Conservation (phyloP, 2,113 vertebrate genomes). For the Microtus richardsoni region DNA sequence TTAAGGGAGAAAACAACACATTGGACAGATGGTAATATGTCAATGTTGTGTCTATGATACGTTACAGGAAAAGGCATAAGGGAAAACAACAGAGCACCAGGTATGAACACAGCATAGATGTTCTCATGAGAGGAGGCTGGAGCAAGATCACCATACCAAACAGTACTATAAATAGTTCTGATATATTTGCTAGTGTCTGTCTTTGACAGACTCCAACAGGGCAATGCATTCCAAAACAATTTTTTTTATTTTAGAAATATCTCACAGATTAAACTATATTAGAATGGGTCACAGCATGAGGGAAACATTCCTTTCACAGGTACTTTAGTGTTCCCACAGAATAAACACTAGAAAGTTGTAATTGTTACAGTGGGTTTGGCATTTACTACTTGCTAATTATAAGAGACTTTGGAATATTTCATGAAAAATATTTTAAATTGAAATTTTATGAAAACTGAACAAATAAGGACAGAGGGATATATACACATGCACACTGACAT, state of each 20-base stretch:
- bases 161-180: background rate
- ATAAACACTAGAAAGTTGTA: background rate
- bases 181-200: background rate
- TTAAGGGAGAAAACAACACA: background rate
- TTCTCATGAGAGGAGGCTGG: background rate
- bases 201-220: background rate
- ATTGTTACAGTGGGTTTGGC: background rate
- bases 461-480: background rate
- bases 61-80: background rate
- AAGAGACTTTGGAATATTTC: background rate
- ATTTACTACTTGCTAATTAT: background rate
- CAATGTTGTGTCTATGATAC: background rate
- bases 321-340: background rate
- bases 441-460: background rate
- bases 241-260: background rate
- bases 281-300: background rate
- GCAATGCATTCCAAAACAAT: background rate
- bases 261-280: background rate
- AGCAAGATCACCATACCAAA: background rate
- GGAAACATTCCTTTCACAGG: background rate
- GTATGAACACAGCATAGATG: background rate
- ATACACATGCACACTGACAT: background rate
- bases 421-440: background rate
- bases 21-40: background rate
- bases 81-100: background rate